A percentile compares a stretch with the other conserved stretches of the same genome.
Evolutionary conservation across 92 coral and sea anemone genomes (phyloP).

Genomic region (Meandrina meandrites): DNA sequence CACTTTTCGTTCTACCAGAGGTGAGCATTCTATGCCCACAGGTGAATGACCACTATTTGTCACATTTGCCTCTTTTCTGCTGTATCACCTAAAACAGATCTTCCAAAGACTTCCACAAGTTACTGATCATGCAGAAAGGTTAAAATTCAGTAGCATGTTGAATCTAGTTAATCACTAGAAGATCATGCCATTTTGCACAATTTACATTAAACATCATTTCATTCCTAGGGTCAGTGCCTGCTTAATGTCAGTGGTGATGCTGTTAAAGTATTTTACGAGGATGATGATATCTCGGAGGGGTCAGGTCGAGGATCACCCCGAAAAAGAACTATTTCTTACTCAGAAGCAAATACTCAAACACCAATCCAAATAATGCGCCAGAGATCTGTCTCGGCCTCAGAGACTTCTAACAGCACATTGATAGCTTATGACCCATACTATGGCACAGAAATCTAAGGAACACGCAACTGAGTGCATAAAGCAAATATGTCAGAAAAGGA

Average conservation of each 20-base stretch:
- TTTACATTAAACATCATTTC: too few relatives aligned
- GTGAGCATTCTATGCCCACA: too few relatives aligned
- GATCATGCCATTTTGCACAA: neutral
- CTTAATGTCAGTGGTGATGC: slow-evolving; percentile 95
- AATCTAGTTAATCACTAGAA: too few relatives aligned
- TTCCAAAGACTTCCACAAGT: too few relatives aligned
- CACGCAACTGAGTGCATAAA: neutral
- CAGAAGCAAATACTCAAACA: slow-evolving; percentile 60
- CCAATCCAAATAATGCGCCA: slow-evolving; percentile 59
- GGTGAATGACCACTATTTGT: too few relatives aligned
- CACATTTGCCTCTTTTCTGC: too few relatives aligned
- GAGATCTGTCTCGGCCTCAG: slow-evolving; percentile 70
- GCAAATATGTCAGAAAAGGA: neutral
- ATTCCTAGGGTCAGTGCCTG: slow-evolving; percentile 84
- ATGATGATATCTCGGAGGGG: slow-evolving; percentile 65
- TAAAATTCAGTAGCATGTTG: too few relatives aligned
- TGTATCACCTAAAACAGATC: too few relatives aligned
- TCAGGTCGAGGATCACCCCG: slow-evolving; percentile 64
- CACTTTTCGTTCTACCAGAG: too few relatives aligned
- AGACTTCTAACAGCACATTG: slow-evolving; percentile 17
- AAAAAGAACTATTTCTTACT: slow-evolving; percentile 69
- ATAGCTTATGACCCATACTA: slow-evolving; percentile 8
- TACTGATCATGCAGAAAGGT: too few relatives aligned
- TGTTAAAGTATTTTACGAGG: slow-evolving; percentile 77
- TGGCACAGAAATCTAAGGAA: slow-evolving; percentile 38